Evolutionary conservation across 2,113 vertebrate species (phyloP), one percentile per base, ranked within the genome.

Genomic region (Neotoma lepida): DNA sequence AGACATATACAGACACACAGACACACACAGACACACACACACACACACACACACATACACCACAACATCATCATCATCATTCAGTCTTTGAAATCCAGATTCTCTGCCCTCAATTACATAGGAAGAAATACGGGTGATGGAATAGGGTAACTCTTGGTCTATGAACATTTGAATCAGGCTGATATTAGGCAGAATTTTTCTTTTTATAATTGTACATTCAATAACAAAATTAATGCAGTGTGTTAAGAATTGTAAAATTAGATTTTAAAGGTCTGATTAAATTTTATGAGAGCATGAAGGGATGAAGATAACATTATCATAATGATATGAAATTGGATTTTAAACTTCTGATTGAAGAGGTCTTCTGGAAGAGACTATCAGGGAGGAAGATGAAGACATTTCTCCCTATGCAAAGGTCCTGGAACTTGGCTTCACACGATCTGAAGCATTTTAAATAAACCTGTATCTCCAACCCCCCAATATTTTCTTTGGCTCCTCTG

Each of bases 231-330:
- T 94, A 97, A 95, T 95, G 58, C 33, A 82, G 66, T 89, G 24
- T 96, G 84, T 89, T 94, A 94, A 95, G 91, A 95, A 94, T 90
- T 74, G 10, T 95, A 94, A 96, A 95, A 97, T 91, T 95, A 87
- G 39, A 54, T 88, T 94, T 95, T 95, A 96, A 94, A 94, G 35
- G 93, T 93, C 87, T 96, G 91, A 95, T 96, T 96, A 94, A 96
- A 96, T 95, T 97, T 94, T 68, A 96, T 91, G 74, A 97, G 94
- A 91, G 44, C 20, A 93, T 70, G 85, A 95, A 94, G 30, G 90
- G 84, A 89, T 54, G 87, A 84, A 95, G 95, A 93, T 95, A 94
- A 87, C 56, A 94, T 97, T 95, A 97, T 93, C 66, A 93, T 95
- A 94, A 95, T 7, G 41, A 92, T 80, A 85, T 77, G 95, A 92